phyloP scores from a whole-genome alignment of 2,113 vertebrate species.

The Oryzias javanicus region DNA sequence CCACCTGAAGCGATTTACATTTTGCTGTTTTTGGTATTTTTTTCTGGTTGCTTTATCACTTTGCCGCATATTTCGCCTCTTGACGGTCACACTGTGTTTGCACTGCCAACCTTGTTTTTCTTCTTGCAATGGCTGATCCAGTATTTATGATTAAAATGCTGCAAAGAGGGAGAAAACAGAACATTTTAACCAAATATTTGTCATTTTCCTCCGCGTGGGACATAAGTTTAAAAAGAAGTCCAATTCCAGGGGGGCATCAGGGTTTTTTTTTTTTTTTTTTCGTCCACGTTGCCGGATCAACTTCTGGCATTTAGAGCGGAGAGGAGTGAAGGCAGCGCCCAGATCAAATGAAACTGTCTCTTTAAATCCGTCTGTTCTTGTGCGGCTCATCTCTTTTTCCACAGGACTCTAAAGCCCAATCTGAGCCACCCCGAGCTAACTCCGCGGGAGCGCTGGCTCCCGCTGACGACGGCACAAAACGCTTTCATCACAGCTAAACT shows the following conservation, averaged over 20 bases:
- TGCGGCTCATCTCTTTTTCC: slow-evolving; percentile 20
- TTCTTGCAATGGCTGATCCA: neutral
- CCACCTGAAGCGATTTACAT: slow-evolving; percentile 12
- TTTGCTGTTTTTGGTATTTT: too few relatives aligned
- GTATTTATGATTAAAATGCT: slow-evolving; percentile 18
- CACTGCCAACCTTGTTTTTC: neutral
- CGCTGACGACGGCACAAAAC: slow-evolving; percentile 35
- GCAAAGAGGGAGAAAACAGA: neutral
- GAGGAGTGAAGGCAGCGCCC: neutral
- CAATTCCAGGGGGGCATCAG: neutral
- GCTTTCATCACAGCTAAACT: slow-evolving; percentile 40
- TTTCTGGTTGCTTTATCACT: neutral
- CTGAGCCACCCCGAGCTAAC: slow-evolving; percentile 39
- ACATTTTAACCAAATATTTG: slow-evolving; percentile 12
- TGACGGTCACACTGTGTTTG: neutral
- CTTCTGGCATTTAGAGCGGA: neutral
- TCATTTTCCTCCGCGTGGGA: slow-evolving; percentile 14
- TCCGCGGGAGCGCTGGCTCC: slow-evolving; percentile 45
- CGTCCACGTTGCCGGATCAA: slow-evolving; percentile 12
- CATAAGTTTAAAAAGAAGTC: slow-evolving; percentile 7
- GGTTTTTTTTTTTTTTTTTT: neutral
- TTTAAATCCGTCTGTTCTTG: slow-evolving; percentile 12
- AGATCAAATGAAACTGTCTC: slow-evolving; percentile 31
- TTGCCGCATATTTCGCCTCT: slow-evolving; percentile 3
- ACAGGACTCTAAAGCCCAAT: slow-evolving; percentile 29